A percentile compares a stretch with the other conserved stretches of the same genome.
Conservation (phyloP, 2,113 vertebrate genomes). For the Collichthys lucidus region DNA sequence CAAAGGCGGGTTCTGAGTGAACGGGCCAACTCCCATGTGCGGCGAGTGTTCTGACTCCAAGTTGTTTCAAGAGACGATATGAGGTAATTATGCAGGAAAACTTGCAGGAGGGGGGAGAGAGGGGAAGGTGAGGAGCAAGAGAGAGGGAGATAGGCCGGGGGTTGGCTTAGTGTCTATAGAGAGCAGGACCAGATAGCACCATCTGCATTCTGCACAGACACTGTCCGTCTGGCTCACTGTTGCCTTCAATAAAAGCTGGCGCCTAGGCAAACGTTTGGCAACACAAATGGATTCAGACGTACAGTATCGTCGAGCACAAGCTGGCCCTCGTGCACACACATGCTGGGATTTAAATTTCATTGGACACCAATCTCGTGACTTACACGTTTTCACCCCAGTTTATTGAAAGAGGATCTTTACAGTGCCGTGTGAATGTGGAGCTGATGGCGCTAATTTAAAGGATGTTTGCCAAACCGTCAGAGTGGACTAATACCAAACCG, state of each 20-base stretch:
- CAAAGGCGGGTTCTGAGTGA: conserved; percentile 62
- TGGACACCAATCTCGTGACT: background rate
- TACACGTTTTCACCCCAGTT: background rate
- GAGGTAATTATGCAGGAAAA: conserved; percentile 67
- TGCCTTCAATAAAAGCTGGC: conserved; percentile 61
- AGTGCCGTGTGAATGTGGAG: background rate
- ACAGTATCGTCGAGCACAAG: conserved; percentile 26
- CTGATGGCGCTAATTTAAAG: background rate
- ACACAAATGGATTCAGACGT: conserved; percentile 33
- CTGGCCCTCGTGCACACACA: conserved; percentile 10
- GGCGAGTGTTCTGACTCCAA: conserved; percentile 61
- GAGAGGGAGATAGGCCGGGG: conserved; percentile 37
- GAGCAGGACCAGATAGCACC: conserved; percentile 61
- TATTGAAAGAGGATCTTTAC: background rate
- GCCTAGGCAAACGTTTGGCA: conserved; percentile 30
- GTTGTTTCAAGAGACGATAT: conserved; percentile 61
- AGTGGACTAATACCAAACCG: background rate
- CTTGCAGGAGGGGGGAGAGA: conserved; percentile 23
- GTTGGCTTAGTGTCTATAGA: conserved; percentile 44
- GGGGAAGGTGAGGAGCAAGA: background rate
- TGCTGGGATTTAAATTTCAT: background rate
- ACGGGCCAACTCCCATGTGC: conserved; percentile 54
- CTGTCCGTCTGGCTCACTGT: conserved; percentile 67
- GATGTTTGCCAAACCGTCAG: background rate
- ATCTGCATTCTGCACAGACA: conserved; percentile 72